phyloP scores from a whole-genome alignment of 2,797 vertebrate species.

The Petrocephalus sullivani region DNA sequence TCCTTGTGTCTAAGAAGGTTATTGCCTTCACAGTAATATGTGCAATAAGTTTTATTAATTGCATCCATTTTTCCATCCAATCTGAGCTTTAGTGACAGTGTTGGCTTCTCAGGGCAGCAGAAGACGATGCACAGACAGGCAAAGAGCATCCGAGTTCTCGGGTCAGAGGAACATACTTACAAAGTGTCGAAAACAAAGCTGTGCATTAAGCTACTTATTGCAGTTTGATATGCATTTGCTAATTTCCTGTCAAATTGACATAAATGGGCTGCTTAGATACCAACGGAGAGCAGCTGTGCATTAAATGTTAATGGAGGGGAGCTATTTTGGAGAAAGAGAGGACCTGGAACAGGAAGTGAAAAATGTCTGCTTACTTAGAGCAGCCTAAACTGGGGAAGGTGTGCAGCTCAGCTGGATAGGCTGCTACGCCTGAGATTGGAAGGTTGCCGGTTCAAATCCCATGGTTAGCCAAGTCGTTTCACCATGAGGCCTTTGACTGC shows the following conservation, averaged over 20 bases:
- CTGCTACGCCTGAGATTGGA: not conserved
- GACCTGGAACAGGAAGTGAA: constrained; percentile 15
- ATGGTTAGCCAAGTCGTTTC: not conserved
- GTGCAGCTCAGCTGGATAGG: not conserved
- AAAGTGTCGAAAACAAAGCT: constrained; percentile 56
- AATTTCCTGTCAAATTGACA: constrained; percentile 71
- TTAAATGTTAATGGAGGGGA: constrained; percentile 69
- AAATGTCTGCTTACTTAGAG: not conserved
- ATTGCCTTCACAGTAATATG: not conserved
- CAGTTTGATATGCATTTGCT: constrained; percentile 75
- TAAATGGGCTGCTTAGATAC: constrained; percentile 74
- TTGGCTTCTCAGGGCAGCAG: not conserved
- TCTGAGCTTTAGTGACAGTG: not conserved
- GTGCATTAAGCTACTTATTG: constrained; percentile 71
- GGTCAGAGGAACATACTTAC: constrained; percentile 9
- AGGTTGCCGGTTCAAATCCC: not conserved
- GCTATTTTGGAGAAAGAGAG: constrained; percentile 46
- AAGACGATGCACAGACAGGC: not conserved
- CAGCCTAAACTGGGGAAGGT: not conserved
- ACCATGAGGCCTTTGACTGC: not conserved
- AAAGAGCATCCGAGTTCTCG: not conserved
- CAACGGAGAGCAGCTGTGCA: constrained; percentile 60
- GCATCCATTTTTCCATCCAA: not conserved
- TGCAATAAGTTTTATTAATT: not conserved
- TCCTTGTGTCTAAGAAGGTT: not conserved